Base-by-base conservation (phyloP, 2,797 vertebrate genomes). In the Petrocephalus sullivani region DNA sequence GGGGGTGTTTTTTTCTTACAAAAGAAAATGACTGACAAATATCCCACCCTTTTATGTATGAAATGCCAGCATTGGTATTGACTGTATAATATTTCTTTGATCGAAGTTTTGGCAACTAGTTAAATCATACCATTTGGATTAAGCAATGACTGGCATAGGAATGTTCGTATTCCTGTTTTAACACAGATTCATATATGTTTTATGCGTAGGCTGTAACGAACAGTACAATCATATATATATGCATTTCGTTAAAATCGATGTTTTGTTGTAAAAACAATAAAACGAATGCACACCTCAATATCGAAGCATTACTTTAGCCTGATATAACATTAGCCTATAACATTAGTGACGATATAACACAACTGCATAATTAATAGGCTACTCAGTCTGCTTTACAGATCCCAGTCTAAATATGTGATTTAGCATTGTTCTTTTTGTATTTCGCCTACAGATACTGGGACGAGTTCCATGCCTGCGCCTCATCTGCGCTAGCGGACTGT, bases 381-480 rank as follows among this genome's bases (percentile, higher is more conserved):
- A 49, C 71, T 49, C 75, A 81, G 2, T 81, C 75, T 81, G 37
- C 41, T 21, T 49, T 46, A 81, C 46, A 81, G 41, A 81, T 9
- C 75, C 6, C 41, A 46, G 37, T 81, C 41, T 49, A 49, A 49
- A 49, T 19, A 49, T 19, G 41, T 49, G 75, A 81, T 81, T 81
- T 49, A 81, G 37, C 41, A 49, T 81, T 81, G n/a, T n/a, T 49
- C 8, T 21, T 49, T 49, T 81, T 81, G 75, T 81, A 49, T 49
- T 51, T 23, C 49, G 58, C 92, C 92, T 94, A 90, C 95, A 99
- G 98, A 92, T 99, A 98, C 95, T 99, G 98, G 98, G 97, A 99
- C 91, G 95, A 98, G 92, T 99, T 99, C 96, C 98, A 99, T 94
- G 96, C 96, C 91, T 99, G 98, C 91, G 97, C 98, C 91, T 96